phyloP scores from a whole-genome alignment of 2,888 invertebrate species.

The Pterobdella sp. region DNA sequence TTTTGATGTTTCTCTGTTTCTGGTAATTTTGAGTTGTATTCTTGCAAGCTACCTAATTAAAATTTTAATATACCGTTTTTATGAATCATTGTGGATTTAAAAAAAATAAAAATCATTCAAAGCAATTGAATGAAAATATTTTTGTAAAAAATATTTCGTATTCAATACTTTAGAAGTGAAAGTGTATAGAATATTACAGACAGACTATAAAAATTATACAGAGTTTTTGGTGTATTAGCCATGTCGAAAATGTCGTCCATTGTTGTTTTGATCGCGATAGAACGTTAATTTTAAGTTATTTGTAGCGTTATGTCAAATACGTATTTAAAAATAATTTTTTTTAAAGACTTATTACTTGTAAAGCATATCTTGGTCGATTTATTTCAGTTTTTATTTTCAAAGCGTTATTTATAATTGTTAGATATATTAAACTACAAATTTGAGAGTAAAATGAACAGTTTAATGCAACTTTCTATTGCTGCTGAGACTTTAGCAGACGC shows the following conservation, averaged over 20 bases:
- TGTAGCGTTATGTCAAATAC: constrained; percentile 14
- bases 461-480: constrained; percentile 28
- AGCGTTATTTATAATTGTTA: background rate
- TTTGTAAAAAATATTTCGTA: too few species aligned
- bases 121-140: too few species aligned
- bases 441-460: constrained; percentile 28
- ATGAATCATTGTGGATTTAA: too few species aligned
- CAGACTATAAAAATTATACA: too few species aligned
- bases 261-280: constrained; percentile 22
- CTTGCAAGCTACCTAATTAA: too few species aligned
- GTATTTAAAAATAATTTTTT: constrained; percentile 19
- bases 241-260: constrained; percentile 28
- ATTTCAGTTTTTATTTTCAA: background rate
- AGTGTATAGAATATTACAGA: too few species aligned
- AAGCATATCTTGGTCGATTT: background rate
- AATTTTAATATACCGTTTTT: too few species aligned
- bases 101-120: too few species aligned
- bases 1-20: too few species aligned
- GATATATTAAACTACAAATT: background rate
- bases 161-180: too few species aligned
- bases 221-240: constrained; percentile 10
- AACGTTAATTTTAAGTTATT: constrained; percentile 5
- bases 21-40: too few species aligned
- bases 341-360: background rate
- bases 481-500: constrained; percentile 24